Conservation (phyloP, 2,797 vertebrate genomes). For the Periparus ater region DNA sequence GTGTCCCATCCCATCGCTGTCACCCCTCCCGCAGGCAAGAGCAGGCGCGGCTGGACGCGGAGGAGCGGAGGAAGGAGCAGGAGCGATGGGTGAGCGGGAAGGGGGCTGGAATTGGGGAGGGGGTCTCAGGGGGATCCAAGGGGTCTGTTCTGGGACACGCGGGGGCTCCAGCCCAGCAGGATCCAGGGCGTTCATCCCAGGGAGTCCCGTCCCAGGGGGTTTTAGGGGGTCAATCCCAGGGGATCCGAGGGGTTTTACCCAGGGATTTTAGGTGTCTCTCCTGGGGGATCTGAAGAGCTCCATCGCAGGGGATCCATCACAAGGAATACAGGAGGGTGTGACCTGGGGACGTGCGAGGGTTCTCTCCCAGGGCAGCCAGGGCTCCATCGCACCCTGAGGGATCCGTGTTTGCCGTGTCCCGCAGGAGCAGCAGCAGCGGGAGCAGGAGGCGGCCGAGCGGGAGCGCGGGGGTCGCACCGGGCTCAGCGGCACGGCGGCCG, state of each 20-base stretch:
- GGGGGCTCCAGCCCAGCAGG: neutral
- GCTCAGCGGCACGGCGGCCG: constrained; percentile 85
- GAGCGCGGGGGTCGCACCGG: constrained; percentile 78
- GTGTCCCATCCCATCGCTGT: too few species aligned
- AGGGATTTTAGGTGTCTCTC: too few species aligned
- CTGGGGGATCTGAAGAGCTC: too few species aligned
- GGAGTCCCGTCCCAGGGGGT: too few species aligned
- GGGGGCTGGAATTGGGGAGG: too few species aligned
- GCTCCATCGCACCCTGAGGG: neutral
- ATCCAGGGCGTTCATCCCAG: neutral
- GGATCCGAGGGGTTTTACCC: neutral
- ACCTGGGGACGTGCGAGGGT: neutral
- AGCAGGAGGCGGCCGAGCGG: constrained; percentile 82
- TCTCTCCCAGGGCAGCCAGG: neutral
- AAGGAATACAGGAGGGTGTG: neutral
- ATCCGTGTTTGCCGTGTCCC: neutral
- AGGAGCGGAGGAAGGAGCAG: constrained; percentile 77
- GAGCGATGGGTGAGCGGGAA: constrained; percentile 77
- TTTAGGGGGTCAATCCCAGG: neutral
- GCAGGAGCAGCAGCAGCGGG: constrained; percentile 82
- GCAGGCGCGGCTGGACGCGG: constrained; percentile 78
- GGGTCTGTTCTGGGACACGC: neutral
- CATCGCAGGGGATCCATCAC: too few species aligned
- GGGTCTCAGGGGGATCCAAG: neutral
- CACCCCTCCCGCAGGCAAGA: constrained; percentile 71